Base-by-base conservation (phyloP, 2,113 vertebrate genomes). In the Athene noctua region DNA sequence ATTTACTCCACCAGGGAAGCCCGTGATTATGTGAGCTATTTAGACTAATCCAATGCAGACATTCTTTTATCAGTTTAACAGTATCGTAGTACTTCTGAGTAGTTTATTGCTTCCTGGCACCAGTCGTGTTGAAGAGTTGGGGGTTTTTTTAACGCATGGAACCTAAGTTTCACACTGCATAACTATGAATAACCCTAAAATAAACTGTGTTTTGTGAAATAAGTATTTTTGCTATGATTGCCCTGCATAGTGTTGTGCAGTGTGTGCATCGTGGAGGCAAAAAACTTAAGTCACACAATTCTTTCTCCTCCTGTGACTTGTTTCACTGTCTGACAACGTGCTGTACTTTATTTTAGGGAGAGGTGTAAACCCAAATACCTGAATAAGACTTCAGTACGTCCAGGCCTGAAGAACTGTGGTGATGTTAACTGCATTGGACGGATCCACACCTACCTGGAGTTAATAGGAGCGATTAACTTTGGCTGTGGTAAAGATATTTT, bases 391-490 rank as follows among this genome's bases (percentile, higher is more conserved):
- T 99, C 99, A 0, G 99, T 99, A 49, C 99, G 99, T 12, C 99
- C 99, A 3, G 99, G 99, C 74, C 98, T 99, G 61, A 99, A 99
- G 98, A 99, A 99, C 98, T 99, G 99, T 10, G 99, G 99, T 2
- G 99, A 99, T 9, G 99, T 99, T 34, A 99, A 99, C 98, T 99
- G 99, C 97, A 99, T 99, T 47, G 99, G 99, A 65, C 98, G 99
- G 63, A 99, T 99, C 95, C 99, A 99, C 98, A 99, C 99, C 0
- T 99, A 99, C 98, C 95, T 99, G 97, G 99, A 99, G 80, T 98
- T 99, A 74, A 98, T 99, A 47, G 99, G 99, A 85, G 99, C 99
- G 11, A 99, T 99, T 96, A 99, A 99, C 98, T 99, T 99, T 36
- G 98, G 98, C 97, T 99, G 99, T 94, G 99, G 99, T 99, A 98